These are phyloP conservation scores for Apus apus DNA, from an alignment of 2,113 vertebrate genomes.

Conservation along the genomic window DNA sequence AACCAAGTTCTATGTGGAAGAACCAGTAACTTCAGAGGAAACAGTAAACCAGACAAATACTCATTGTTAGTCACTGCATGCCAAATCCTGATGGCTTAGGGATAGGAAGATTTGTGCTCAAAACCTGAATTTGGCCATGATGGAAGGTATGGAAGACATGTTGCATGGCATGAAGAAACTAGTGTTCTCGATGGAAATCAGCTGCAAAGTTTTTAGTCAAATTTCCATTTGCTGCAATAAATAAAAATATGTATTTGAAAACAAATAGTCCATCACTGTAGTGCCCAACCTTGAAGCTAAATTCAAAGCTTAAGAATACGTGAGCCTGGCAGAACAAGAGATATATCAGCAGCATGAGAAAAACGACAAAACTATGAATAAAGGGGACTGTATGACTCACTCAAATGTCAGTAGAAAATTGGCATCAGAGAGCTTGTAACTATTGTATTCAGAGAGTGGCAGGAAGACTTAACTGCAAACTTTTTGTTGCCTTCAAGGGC, in stretches of 20 bases:
- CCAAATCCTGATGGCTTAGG: neutral
- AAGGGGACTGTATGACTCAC: neutral
- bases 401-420: neutral
- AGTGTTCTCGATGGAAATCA: neutral
- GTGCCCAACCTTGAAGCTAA: neutral
- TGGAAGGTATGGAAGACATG: neutral
- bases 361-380: conserved; percentile 2
- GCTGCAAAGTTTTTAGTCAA: neutral
- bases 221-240: neutral
- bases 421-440: neutral
- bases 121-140: conserved; percentile 3
- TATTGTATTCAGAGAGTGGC: neutral
- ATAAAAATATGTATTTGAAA: neutral
- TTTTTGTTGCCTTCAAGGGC: neutral
- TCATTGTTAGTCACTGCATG: conserved; percentile 34
- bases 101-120: neutral
- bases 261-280: neutral
- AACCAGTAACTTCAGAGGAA: neutral
- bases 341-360: neutral
- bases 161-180: neutral
- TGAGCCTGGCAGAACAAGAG: neutral
- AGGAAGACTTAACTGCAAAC: neutral
- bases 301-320: neutral
- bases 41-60: conserved; percentile 29
- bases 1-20: neutral